Conservation (phyloP, 1,140 invertebrate species). For the Neodiprion pinetum region DNA sequence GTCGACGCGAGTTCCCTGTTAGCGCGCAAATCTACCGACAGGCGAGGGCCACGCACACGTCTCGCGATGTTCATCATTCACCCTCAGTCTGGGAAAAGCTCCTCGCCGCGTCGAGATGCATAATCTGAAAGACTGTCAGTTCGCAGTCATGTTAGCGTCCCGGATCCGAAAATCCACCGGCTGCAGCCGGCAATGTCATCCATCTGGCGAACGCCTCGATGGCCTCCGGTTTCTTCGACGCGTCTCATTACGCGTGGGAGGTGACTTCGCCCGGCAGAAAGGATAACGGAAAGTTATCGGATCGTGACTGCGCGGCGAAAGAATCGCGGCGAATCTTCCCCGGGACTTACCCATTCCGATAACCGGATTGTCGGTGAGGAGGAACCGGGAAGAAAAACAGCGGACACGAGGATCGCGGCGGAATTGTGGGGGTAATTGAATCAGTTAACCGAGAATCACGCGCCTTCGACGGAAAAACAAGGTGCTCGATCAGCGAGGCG, state of each 20-base stretch:
- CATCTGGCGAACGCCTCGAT: not conserved
- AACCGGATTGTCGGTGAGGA: not conserved
- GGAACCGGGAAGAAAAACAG: not conserved
- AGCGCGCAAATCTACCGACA: too few species aligned
- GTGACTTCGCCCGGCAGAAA: not conserved
- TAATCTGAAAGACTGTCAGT: not conserved
- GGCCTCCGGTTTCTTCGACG: not conserved
- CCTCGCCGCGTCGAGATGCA: not conserved
- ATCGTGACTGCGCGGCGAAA: not conserved
- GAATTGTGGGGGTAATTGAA: too few species aligned
- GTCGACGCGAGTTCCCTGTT: too few species aligned
- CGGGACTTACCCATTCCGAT: not conserved
- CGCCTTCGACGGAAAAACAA: not conserved
- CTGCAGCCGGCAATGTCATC: too few species aligned
- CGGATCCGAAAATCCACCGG: not conserved
- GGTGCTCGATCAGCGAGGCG: not conserved
- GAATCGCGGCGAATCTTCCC: not conserved
- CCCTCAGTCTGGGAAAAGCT: too few species aligned
- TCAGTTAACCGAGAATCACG: too few species aligned
- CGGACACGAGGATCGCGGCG: not conserved
- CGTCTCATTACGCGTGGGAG: not conserved
- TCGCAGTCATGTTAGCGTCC: not conserved
- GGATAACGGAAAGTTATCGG: not conserved
- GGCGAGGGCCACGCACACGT: too few species aligned
- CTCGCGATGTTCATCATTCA: too few species aligned